Conservation (phyloP, 2,797 vertebrate species). For the Coranthus polyacanthus region DNA sequence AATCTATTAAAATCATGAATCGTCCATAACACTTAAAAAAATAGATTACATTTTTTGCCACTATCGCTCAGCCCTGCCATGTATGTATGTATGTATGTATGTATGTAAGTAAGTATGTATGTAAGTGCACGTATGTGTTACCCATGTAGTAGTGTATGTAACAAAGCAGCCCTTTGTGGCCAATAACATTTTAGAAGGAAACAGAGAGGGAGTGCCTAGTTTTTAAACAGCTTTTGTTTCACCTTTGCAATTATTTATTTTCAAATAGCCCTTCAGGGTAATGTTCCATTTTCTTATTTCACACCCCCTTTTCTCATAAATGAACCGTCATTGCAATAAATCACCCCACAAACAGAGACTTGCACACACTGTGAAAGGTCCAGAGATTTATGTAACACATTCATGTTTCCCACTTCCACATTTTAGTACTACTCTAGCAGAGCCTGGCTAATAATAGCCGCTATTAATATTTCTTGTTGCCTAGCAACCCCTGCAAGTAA, state of each 20-base stretch:
- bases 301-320: slow-evolving; percentile 99
- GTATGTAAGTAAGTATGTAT: neutral
- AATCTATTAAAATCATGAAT: no score
- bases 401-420: slow-evolving; percentile 99
- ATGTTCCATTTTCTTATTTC: slow-evolving; percentile 99
- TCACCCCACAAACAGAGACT: slow-evolving; percentile 99
- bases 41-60: no score
- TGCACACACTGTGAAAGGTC: slow-evolving; percentile 97
- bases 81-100: neutral
- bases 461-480: slow-evolving; percentile 99
- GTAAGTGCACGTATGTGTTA: slow-evolving; percentile 12
- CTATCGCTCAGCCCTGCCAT: no score
- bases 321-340: slow-evolving; percentile 99
- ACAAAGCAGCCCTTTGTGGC: slow-evolving; percentile 50
- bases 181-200: slow-evolving; percentile 56
- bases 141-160: neutral
- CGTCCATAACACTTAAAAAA: no score
- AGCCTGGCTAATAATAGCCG: slow-evolving; percentile 99
- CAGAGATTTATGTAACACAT: slow-evolving; percentile 99
- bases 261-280: slow-evolving; percentile 99
- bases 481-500: slow-evolving; percentile 98
- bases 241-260: slow-evolving; percentile 99
- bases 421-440: slow-evolving; percentile 99
- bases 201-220: slow-evolving; percentile 69
- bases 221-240: slow-evolving; percentile 98